Base-by-base conservation (phyloP, 2,113 vertebrate genomes). In the Gyps fulvus region DNA sequence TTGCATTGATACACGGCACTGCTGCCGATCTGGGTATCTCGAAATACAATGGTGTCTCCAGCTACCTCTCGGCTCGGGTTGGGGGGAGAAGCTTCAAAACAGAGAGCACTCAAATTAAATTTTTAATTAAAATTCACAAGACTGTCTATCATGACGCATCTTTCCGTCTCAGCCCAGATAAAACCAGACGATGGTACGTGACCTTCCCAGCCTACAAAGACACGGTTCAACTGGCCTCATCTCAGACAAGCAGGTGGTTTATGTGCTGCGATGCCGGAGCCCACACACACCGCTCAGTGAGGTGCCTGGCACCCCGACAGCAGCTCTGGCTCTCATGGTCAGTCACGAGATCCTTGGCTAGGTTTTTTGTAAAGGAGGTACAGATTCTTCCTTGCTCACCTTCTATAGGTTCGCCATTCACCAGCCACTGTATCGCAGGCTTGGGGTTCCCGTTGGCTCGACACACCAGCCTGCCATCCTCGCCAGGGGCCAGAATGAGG, bases 1-100 rank as follows among this genome's bases (percentile, higher is more conserved):
- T 99, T 99, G 97, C 99, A 99, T 74, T 99, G 99, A 96, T 99
- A 99, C 40, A 99, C 99, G 0, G 98, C 99, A 1, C 99, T 99
- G 97, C 98, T 99, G 79, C 99, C 99, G 9, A 99, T 99, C 98
- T 99, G 99, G 36, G 99, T 99, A 2, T 99, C 98, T 21, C 98
- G 98, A 95, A 99, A 99, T 52, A 99, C 99, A 77, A 99, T 98
- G 55, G 99, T 99, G 96, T 99, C 99, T 3, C 98, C 99, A 1
- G 98, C 87, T 78, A 99, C 98, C 79, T 99, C 97, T 1, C 98
- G 98, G 97, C 98, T 99, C 0, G 97, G 98, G 94, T 98, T 99
- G 52, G 97, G 98, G 1, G 97, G 90, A 43, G 99, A 96, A 7
- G 90, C 99, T 99, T 43, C 34, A 47, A 82, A 72, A 31, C 29